These are phyloP conservation scores for Achlya flavicornis DNA, from an alignment of 2,888 invertebrate species.

Conservation along the genomic window DNA sequence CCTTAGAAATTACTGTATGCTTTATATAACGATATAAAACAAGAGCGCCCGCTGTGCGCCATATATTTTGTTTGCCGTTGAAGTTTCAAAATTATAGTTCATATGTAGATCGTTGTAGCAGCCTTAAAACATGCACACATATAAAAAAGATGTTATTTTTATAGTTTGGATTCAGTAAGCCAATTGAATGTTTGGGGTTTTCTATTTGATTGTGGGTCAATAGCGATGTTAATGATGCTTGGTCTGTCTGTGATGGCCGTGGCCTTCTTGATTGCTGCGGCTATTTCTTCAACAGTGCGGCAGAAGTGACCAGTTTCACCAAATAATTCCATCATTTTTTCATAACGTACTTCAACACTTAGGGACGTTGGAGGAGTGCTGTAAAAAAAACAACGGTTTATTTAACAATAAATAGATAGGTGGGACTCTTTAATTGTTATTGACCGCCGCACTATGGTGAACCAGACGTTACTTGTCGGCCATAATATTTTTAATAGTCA, in stretches of 20 bases:
- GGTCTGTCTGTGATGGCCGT: slow-evolving; percentile 89
- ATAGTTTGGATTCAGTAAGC: slow-evolving; percentile 96
- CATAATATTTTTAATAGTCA: too few relatives aligned
- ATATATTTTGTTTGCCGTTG: too few relatives aligned
- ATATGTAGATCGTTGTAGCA: too few relatives aligned
- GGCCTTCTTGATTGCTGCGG: slow-evolving; percentile 87
- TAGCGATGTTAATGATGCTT: slow-evolving; percentile 95
- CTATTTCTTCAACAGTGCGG: slow-evolving; percentile 89
- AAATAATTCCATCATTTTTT: slow-evolving; percentile 95
- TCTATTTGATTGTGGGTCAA: slow-evolving; percentile 93
- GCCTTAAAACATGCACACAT: not conserved
- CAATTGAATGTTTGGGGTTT: slow-evolving; percentile 96
- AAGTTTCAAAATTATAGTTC: too few relatives aligned
- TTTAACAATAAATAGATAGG: not conserved
- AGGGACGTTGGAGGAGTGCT: slow-evolving; percentile 94
- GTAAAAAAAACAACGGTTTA: slow-evolving; percentile 20
- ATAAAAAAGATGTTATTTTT: slow-evolving; percentile 51
- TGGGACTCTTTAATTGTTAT: too few relatives aligned
- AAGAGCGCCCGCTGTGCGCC: too few relatives aligned
- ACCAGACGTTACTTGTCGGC: too few relatives aligned
- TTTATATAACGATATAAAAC: too few relatives aligned
- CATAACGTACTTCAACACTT: slow-evolving; percentile 91
- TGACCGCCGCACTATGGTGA: too few relatives aligned
- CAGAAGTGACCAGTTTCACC: slow-evolving; percentile 92
- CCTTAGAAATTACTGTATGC: too few relatives aligned